phyloP scores from a whole-genome alignment of 2,113 vertebrate species.

The Syngnathus scovelli region DNA sequence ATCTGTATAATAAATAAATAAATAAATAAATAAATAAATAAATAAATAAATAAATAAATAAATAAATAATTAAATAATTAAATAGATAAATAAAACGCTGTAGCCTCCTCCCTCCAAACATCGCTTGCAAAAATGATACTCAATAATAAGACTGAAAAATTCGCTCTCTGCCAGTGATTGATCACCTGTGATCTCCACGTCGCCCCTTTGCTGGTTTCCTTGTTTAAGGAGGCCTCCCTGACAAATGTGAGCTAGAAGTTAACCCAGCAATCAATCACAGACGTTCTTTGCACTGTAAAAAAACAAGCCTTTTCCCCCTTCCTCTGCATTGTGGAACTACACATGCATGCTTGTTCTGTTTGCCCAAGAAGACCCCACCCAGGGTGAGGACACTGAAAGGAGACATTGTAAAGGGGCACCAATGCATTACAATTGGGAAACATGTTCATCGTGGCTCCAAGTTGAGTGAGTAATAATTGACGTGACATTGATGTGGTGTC shows the following conservation, averaged over 20 bases:
- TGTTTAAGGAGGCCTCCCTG: slow-evolving; percentile 6
- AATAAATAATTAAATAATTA: neutral
- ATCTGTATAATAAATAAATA: too few species aligned
- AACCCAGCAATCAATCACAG: slow-evolving; percentile 27
- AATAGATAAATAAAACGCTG: neutral
- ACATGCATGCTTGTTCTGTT: slow-evolving; percentile 24
- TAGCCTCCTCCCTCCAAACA: neutral
- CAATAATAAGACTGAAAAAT: neutral
- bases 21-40: neutral
- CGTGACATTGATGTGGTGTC: slow-evolving; percentile 25
- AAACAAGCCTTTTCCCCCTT: neutral
- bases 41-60: too few species aligned
- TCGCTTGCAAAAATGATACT: neutral
- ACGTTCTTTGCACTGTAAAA: slow-evolving; percentile 12
- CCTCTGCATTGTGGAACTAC: slow-evolving; percentile 4
- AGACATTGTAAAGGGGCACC: slow-evolving; percentile 8
- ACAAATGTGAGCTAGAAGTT: slow-evolving; percentile 7
- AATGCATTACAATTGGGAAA: slow-evolving; percentile 22
- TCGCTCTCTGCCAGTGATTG: slow-evolving; percentile 5
- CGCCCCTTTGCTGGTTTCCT: neutral
- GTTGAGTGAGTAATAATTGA: slow-evolving; percentile 18
- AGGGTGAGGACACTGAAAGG: slow-evolving; percentile 25
- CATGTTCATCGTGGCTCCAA: slow-evolving; percentile 28
- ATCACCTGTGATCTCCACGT: slow-evolving; percentile 13
- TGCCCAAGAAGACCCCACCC: slow-evolving; percentile 48